Evolutionary conservation across 2,113 vertebrate species (phyloP), one percentile per base, ranked within the genome.

Genomic region (Aix galericulata): DNA sequence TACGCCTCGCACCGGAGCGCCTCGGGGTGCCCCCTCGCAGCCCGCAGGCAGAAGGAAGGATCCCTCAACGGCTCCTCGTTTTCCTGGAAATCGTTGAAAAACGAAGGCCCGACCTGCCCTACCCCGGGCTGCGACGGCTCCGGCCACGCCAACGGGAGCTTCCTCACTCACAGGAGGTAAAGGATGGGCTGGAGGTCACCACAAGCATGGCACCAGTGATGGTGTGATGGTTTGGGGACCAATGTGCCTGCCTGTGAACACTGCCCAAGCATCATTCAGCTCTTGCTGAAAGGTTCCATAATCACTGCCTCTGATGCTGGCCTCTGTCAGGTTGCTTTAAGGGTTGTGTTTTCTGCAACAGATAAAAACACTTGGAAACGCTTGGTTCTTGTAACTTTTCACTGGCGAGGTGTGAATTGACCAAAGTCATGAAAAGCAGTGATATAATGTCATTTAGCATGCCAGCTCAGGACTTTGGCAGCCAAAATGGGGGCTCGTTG

Each of bases 1-100:
- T 99, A 99, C 1, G 99, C 99, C 62, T 99, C 99, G 0, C 99
- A 99, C 96, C 99, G 99, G n/a, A 99, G 99, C 26, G 99, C 99
- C 2, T 99, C 99, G 0, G 99, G 99, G 18, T 99, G 99, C 50
- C 99, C 99, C 0, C 97, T 99, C 64, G 99, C 99, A 0, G 99
- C 99, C 44, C 99, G 99, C 87, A 97, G 99, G 87, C 99, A 99
- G 98, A 99, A 99, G 91, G 99, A 99, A 95, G 99, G 99, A 0
- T 98, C 99, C 0, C 98, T 99, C 91, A 99, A 99, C 0, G 99
- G 99, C 46, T 98, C 98, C 3, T 98, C 99, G 0, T 99, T 99
- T 87, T 99, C 99, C 91, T 99, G 99, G 99, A 99, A 99, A 94
- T 98, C 99, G 0, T 98, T 99, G 93, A 99, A 99, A 97, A 99